Percentiles rank a stretch among this genome's conserved stretches.
Evolutionary conservation across 2,113 vertebrate species (phyloP).

Genomic region (Aptenodytes forsteri): DNA sequence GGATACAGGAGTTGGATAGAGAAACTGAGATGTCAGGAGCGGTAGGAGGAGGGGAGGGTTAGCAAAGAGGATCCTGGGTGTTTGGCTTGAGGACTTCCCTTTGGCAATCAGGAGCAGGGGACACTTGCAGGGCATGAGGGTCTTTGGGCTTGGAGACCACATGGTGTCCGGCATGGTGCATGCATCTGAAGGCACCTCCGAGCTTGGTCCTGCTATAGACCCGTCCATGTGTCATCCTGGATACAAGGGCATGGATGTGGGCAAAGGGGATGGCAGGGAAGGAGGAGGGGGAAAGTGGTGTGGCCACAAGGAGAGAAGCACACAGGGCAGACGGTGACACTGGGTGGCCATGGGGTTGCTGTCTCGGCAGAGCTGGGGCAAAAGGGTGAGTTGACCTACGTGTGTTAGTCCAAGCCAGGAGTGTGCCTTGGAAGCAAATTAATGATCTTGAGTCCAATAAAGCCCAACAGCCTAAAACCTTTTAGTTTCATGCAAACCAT

Average conservation of each 20-base stretch:
- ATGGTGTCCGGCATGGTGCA: rapidly evolving
- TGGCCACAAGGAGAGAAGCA: not conserved
- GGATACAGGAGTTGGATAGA: not conserved
- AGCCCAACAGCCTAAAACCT: not conserved
- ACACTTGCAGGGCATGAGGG: not conserved
- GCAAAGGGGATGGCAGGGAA: not conserved
- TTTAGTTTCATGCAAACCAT: not conserved
- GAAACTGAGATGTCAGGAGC: not conserved
- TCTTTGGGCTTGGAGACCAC: not conserved
- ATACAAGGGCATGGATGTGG: not conserved
- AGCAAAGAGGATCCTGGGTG: not conserved
- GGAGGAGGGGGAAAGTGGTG: not conserved
- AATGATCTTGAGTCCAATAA: not conserved
- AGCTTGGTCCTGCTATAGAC: not conserved
- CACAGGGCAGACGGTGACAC: rapidly evolving
- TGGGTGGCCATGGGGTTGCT: not conserved
- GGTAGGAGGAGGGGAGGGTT: not conserved
- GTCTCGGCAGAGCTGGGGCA: not conserved
- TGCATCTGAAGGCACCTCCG: not conserved
- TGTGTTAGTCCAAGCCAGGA: not conserved
- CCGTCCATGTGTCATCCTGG: not conserved
- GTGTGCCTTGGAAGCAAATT: not conserved
- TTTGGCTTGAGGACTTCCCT: not conserved
- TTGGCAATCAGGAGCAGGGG: not conserved
- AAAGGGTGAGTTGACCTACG: rapidly evolving